A percentile compares a stretch with the other conserved stretches of the same genome.
Evolutionary conservation across 2,113 vertebrate species (phyloP).

Genomic region (Dissostichus mawsoni): DNA sequence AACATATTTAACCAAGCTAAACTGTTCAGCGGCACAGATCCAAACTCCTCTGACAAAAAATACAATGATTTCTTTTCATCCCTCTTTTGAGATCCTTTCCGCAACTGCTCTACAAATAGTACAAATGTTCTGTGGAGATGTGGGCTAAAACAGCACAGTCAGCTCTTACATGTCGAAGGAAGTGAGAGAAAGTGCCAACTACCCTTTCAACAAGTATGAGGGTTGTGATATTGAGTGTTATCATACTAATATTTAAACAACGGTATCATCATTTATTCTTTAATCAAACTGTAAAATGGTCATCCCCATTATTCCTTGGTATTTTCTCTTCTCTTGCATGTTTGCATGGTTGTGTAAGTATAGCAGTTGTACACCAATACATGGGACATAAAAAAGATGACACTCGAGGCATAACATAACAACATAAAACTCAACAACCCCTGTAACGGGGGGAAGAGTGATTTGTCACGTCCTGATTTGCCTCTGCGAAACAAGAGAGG

Average conservation of each 20-base stretch:
- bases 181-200: conserved; percentile 41
- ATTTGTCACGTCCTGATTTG: conserved; percentile 34
- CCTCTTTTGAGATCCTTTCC: conserved; percentile 25
- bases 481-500: conserved; percentile 18
- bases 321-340: background rate
- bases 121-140: conserved; percentile 45
- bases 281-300: background rate
- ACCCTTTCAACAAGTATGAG: background rate
- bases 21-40: conserved; percentile 29
- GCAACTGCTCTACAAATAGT: conserved; percentile 52
- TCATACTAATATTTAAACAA: background rate
- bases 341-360: background rate
- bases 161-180: conserved; percentile 38
- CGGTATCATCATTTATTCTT: background rate
- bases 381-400: background rate
- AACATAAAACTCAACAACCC: background rate
- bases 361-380: background rate
- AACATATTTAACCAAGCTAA: conserved; percentile 33
- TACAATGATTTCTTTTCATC: conserved; percentile 7
- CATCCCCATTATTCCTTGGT: background rate
- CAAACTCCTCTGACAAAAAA: conserved; percentile 21
- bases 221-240: background rate
- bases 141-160: conserved; percentile 36
- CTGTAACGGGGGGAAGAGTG: background rate
- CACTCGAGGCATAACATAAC: background rate